Percentiles rank a stretch among this genome's conserved stretches.
These are phyloP conservation scores for Pseudobourletiella spinata DNA, from an alignment of 1,140 invertebrate species.

Conservation along the genomic window DNA sequence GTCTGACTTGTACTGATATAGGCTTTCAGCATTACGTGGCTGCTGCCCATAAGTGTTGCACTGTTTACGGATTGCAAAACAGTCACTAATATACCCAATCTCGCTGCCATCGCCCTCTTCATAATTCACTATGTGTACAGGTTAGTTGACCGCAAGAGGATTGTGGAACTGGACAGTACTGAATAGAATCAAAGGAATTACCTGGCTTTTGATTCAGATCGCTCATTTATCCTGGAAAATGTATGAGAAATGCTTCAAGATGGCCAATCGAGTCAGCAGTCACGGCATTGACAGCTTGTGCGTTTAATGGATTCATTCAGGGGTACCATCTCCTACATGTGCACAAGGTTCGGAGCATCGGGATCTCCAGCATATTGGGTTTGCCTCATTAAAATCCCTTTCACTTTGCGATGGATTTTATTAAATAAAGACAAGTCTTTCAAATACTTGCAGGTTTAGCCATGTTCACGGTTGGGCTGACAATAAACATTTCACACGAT, in stretches of 20 bases:
- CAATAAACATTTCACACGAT: not conserved
- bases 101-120: not conserved
- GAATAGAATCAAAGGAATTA: no score
- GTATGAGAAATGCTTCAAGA: not conserved
- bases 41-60: not conserved
- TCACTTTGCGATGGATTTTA: not conserved
- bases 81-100: not conserved
- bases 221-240: not conserved
- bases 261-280: not conserved
- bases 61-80: not conserved
- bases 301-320: not conserved
- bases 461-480: not conserved
- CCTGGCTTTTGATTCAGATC: not conserved
- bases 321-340: not conserved
- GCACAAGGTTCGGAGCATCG: not conserved
- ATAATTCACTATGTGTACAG: not conserved
- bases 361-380: not conserved
- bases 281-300: not conserved
- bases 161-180: no score
- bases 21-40: not conserved
- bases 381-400: not conserved
- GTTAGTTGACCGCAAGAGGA: no score
- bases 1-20: no score
- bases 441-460: not conserved
- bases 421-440: not conserved